Base-by-base conservation (phyloP, 2,888 invertebrate species). In the Leucophenga maculata region DNA sequence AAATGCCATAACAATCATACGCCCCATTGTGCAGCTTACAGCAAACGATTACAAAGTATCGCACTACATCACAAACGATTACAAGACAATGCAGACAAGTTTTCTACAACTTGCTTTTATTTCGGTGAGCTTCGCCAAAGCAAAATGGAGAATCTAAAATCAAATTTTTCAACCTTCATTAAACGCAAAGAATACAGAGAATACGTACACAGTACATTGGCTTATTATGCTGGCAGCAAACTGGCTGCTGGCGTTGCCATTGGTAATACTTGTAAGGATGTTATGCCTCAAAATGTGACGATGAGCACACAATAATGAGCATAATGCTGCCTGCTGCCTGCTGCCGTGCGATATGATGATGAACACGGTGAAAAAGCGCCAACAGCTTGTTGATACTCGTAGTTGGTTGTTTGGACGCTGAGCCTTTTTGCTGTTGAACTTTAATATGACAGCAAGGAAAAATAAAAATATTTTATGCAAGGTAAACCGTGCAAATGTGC, bases 121-220 rank as follows among this genome's bases (percentile, higher is more conserved):
- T 39, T 39, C 1, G 39, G 8, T 39, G 39, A 6, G 39, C 39
- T 39, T 8, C 4, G 48, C 50, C 13, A 11, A 6, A 11, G 50
- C n/a, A 50, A n/a, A 50, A 50, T 16, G 16, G 20, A 18, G 39
- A 60, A 48, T 64, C 13, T 64, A 64, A 78, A 79, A 80, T 80
- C 74, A 78, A 80, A 80, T 80, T 80, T 46, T 78, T 80, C 75
- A 80, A 79, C 81, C 79, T 80, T 78, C 81, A 78, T 78, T 78
- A 74, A 79, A 74, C 79, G 74, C 74, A 75, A 48, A 48, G 62
- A 46, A 22, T n/a, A 57, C n/a, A 18, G 20, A 6, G 50, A 50
- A 13, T 11, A 13, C 16, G 16, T 26, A 26, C 26, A 11, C 39
- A 39, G 39, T n/a, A 18, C 44, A 26, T 64, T 64, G 46, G 46